Base-by-base conservation (phyloP, 2,888 invertebrate genomes). In the Abscondita cerata region DNA sequence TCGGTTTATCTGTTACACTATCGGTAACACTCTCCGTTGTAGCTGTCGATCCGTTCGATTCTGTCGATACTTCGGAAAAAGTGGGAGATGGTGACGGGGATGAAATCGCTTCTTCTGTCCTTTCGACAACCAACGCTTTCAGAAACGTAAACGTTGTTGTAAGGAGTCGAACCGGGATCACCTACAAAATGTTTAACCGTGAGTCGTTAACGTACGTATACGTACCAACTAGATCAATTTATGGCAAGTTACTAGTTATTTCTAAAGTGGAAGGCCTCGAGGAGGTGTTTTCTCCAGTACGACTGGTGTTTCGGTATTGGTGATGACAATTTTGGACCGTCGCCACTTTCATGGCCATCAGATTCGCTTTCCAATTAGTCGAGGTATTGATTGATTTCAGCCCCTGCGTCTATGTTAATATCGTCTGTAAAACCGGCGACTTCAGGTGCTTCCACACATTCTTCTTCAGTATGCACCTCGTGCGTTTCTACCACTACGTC, bases 111-210 rank as follows among this genome's bases (percentile, higher is more conserved):
- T 40, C 65, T 50, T 5, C 46, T 58, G 48, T 60, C 59, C 64
- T 61, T 8, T 41, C 31, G 19, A 40, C 33, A 11, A 54, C 44
- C 9, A 75, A 67, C 52, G 74, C n/a, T 76, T 61, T 78, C 73
- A 20, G 73, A 73, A 18, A 77, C 70, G 66, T 80, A 81, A 8
- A 78, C 72, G 60, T 81, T 81, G 68, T 81, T 81, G 71, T 79
- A 81, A 0, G 81, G 81, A 0, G 81, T 81, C 2, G 80, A 80
- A 54, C 81, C 81, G 6, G 81, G 81, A 36, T 75, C 75, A 31
- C 81, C 80, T 69, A 25, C 6, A 57, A 59, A 12, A n/a, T n/a
- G n/a, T n/a, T n/a, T n/a, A n/a, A n/a, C n/a, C n/a, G n/a, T n/a
- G n/a, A n/a, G n/a, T n/a, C n/a, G 1, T 47, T 6, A 8, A 47